phyloP scores from a whole-genome alignment of 2,888 invertebrate species.

The Cataglyphis albicans region DNA sequence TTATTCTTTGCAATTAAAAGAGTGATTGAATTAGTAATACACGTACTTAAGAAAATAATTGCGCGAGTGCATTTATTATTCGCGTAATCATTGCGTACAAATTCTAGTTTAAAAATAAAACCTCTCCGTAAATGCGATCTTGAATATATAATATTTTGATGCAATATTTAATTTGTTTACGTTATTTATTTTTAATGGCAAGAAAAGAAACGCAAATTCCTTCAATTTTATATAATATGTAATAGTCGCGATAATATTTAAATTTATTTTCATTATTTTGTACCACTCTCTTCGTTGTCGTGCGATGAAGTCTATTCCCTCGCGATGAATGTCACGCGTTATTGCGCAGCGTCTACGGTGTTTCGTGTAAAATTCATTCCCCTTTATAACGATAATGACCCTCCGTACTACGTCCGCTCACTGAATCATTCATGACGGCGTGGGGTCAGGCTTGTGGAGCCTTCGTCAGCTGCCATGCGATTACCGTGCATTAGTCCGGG shows the following conservation, averaged over 20 bases:
- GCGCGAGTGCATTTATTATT: constrained; percentile 6
- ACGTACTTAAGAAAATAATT: background rate
- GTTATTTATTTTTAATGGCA: background rate
- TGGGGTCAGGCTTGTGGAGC: constrained; percentile 70
- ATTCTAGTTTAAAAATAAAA: background rate
- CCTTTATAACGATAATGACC: constrained; percentile 76
- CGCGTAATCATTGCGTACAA: background rate
- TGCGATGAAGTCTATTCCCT: constrained; percentile 15
- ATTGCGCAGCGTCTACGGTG: constrained; percentile 16
- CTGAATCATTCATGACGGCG: constrained; percentile 77
- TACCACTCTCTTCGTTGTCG: background rate
- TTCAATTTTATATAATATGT: background rate
- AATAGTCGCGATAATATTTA: constrained; percentile 5
- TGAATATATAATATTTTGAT: background rate
- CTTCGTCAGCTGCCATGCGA: constrained; percentile 72
- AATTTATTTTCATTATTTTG: background rate
- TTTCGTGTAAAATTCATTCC: constrained; percentile 72
- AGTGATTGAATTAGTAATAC: background rate
- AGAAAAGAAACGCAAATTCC: background rate
- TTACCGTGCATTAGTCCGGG: constrained; percentile 72
- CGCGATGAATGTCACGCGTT: constrained; percentile 47
- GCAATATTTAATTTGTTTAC: background rate
- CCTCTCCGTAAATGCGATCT: background rate
- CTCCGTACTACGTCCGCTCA: constrained; percentile 66
- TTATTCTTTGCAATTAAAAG: background rate